phyloP scores from a whole-genome alignment of 2,797 vertebrate genomes.

The Saguinus oedipus region DNA sequence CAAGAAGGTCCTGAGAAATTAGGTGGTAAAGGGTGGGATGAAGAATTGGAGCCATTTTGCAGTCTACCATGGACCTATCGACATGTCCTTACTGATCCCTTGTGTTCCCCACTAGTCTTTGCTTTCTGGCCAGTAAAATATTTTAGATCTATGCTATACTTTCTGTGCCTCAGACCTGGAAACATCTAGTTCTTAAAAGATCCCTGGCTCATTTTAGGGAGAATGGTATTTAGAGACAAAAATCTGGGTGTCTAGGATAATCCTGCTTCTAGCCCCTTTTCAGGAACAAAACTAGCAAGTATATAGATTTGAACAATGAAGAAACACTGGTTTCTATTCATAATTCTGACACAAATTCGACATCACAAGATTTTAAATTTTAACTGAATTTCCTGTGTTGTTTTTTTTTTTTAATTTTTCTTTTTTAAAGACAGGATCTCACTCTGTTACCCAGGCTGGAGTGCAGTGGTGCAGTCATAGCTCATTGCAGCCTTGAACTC shows the following conservation, averaged over 20 bases:
- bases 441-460: neutral
- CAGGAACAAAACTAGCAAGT: neutral
- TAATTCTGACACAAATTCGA: neutral
- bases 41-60: neutral
- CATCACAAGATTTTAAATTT: neutral
- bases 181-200: neutral
- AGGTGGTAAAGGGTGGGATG: neutral
- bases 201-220: neutral
- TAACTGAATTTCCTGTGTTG: neutral
- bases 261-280: neutral
- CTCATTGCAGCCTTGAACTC: neutral
- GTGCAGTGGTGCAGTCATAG: neutral
- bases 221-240: neutral
- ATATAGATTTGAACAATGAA: neutral
- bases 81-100: neutral
- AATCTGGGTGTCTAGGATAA: neutral
- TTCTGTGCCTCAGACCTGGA: neutral
- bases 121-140: neutral
- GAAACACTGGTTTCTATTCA: neutral
- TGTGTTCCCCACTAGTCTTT: rapidly evolving
- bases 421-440: neutral
- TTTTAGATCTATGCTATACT: rapidly evolving
- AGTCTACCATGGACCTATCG: neutral
- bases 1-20: neutral
- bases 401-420: neutral